phyloP scores from a whole-genome alignment of 2,113 vertebrate genomes.

The Microtus pennsylvanicus region DNA sequence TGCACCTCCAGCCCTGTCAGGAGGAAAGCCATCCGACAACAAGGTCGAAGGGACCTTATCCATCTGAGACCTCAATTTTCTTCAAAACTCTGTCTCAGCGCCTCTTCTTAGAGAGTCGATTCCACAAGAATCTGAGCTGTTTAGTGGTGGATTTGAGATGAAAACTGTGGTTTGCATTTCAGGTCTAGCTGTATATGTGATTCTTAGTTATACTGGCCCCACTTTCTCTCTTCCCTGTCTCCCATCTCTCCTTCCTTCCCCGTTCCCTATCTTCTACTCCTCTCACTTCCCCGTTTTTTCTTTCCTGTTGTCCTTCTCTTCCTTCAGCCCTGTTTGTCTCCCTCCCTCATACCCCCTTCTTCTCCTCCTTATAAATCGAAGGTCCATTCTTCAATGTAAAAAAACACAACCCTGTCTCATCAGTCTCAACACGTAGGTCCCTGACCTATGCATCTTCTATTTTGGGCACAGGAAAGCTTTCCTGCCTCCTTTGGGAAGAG shows the following conservation, averaged over 20 bases:
- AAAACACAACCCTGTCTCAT: neutral
- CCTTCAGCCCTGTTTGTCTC: neutral
- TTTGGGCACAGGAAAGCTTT: neutral
- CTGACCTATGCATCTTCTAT: neutral
- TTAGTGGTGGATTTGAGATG: neutral
- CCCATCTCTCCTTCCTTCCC: neutral
- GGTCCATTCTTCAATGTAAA: neutral
- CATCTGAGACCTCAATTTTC: neutral
- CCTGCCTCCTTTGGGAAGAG: neutral
- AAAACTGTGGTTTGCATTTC: neutral
- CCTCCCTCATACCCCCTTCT: rapidly evolving
- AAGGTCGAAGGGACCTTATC: neutral
- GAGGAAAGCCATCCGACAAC: neutral
- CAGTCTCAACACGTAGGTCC: neutral
- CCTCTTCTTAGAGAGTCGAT: neutral
- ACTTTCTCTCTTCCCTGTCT: neutral
- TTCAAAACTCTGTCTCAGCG: neutral
- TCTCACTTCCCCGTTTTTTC: no score
- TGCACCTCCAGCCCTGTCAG: neutral
- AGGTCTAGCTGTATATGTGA: neutral
- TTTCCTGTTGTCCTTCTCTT: neutral
- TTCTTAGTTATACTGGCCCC: neutral
- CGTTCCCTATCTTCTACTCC: neutral
- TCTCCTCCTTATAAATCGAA: neutral
- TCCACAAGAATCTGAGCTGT: neutral